These are phyloP conservation scores for Daktulosphaira vitifoliae DNA, from an alignment of 1,140 invertebrate species.

Conservation along the genomic window DNA sequence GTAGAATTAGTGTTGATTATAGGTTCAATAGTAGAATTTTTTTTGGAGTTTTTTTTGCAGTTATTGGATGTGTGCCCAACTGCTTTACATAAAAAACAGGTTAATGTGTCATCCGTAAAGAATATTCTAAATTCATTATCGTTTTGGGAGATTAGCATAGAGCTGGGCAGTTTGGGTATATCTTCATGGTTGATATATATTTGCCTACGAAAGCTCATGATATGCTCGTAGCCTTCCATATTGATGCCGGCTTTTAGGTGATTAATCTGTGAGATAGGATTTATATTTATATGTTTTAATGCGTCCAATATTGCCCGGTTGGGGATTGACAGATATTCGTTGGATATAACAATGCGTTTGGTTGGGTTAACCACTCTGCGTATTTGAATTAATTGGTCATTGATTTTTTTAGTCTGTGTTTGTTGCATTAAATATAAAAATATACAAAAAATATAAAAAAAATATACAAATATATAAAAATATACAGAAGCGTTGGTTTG, in stretches of 20 bases:
- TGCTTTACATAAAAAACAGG: background rate
- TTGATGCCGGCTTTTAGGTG: constrained; percentile 5
- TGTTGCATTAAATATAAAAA: too few species aligned
- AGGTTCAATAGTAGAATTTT: background rate
- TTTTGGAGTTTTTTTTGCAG: background rate
- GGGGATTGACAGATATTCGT: background rate
- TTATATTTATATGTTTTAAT: background rate
- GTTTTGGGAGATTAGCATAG: background rate
- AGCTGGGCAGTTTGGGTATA: background rate
- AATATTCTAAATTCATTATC: background rate
- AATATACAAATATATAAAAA: background rate
- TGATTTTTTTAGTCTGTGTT: background rate
- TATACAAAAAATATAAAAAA: background rate
- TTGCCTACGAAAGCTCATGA: constrained; percentile 1
- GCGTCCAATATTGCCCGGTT: background rate
- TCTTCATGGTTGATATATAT: constrained; percentile 7
- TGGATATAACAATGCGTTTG: background rate
- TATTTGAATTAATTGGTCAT: background rate
- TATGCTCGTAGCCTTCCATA: background rate
- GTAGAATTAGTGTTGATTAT: background rate
- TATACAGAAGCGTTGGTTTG: constrained; percentile 1
- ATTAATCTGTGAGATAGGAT: background rate
- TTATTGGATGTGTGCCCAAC: background rate
- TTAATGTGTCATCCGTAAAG: constrained; percentile 1
- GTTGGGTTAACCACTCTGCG: background rate